Conservation (phyloP, 2,113 vertebrate genomes). For the Oxyura jamaicensis region DNA sequence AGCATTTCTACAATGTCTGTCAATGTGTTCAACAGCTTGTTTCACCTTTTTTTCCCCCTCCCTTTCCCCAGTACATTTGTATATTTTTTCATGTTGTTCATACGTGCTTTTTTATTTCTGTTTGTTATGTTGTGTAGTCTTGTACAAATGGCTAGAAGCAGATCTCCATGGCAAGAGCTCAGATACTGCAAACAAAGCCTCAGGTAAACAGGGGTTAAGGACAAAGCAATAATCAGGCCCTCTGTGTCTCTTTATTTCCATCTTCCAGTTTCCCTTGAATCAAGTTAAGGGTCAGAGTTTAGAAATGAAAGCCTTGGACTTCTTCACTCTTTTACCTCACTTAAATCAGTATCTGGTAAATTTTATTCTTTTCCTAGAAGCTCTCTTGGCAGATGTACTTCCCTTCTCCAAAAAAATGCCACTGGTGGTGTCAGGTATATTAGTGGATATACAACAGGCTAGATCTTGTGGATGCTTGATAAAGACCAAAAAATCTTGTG, state of each 20-base stretch:
- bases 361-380: slow-evolving; percentile 16
- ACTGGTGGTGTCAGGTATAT: not conserved
- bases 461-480: not conserved
- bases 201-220: slow-evolving; percentile 84
- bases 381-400: slow-evolving; percentile 66
- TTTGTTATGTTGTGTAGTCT: slow-evolving; percentile 88
- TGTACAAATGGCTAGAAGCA: slow-evolving; percentile 95
- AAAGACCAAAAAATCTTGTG: not conserved
- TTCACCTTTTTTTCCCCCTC: slow-evolving; percentile 30
- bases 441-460: not conserved
- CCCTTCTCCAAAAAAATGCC: not conserved
- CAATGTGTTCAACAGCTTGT: not conserved
- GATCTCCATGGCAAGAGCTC: slow-evolving; percentile 90
- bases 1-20: slow-evolving; percentile 14
- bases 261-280: slow-evolving; percentile 22
- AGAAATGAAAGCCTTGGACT: not conserved
- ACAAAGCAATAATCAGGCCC: slow-evolving; percentile 5
- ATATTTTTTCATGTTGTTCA: slow-evolving; percentile 75
- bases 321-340: slow-evolving; percentile 33
- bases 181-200: slow-evolving; percentile 78
- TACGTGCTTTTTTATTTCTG: slow-evolving; percentile 78
- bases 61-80: slow-evolving; percentile 10
- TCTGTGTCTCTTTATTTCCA: slow-evolving; percentile 10
- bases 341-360: slow-evolving; percentile 20
- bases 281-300: slow-evolving; percentile 4